Evolutionary conservation across 2,797 vertebrate genomes (phyloP), one percentile per base, ranked within the genome.

Genomic region (Brachymystax lenok): DNA sequence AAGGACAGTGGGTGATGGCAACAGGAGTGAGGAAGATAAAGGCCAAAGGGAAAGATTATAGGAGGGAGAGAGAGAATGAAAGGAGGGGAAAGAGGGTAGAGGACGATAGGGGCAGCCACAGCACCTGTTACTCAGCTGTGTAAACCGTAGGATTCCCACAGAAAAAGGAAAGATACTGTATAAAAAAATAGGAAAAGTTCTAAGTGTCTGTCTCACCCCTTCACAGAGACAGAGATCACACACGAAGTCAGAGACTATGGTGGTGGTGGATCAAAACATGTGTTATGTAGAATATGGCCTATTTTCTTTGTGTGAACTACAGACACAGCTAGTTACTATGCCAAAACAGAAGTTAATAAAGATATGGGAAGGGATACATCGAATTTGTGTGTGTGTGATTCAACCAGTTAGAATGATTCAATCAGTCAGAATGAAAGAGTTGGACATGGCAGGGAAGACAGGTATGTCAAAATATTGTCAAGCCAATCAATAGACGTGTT

Each of bases 81-180:
- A 67, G 12, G 5, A 40, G 71, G 70, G 10, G 30, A 73, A 56
- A 17, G 69, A 66, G 63, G 59, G 30, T 67, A 66, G 35, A 69
- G 63, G 13, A 68, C 14, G 51, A 80, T 46, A 28, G 16, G 10
- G 50, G 73, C 61, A 73, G 56, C 76, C 61, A 51, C 30, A 77
- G 80, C 77, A 83, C 75, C 69, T 75, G 75, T 71, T 74, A 69
- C 63, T 83, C 82, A 83, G 82, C 79, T 85, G 40, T 76, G 73
- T 81, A 75, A 75, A 80, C 77, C 77, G 28, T 61, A 63, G n/a
- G 40, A 8, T 40, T 40, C 40, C 40, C 40, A 40, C 69, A 79
- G 76, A 81, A 75, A 66, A 30, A 19, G 6, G 21, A 21, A 76
- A 27, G 64, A 16, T 7, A 59, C 56, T 59, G 14, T 28, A 83